Evolutionary conservation across 2,888 invertebrate species (phyloP).

Genomic region (Erynnis tages): DNA sequence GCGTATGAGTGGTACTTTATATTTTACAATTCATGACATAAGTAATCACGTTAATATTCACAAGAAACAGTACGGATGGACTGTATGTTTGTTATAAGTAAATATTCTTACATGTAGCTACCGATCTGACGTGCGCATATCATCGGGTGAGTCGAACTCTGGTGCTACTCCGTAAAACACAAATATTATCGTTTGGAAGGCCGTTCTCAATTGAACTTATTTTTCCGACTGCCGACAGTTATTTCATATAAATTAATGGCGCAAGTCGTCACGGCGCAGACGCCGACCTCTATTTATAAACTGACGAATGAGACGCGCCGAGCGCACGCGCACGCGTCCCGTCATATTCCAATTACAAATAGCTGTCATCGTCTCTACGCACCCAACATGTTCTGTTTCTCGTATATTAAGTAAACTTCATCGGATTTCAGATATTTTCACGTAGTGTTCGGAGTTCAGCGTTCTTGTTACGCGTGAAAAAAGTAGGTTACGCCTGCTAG

Average conservation of each 20-base stretch:
- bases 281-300: conserved; percentile 79
- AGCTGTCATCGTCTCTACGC: conserved; percentile 74
- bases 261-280: conserved; percentile 80
- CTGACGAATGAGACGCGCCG: conserved; percentile 80
- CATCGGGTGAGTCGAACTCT: conserved; percentile 54
- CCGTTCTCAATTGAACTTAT: conserved; percentile 76
- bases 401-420: conserved; percentile 49
- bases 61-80: conserved; percentile 11
- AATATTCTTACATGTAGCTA: conserved; percentile 35
- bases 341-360: conserved; percentile 81
- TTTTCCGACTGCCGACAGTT: conserved; percentile 81
- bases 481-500: conserved; percentile 32
- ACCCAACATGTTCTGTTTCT: conserved; percentile 55
- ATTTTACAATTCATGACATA: neutral
- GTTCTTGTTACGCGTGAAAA: conserved; percentile 24
- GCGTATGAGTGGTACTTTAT: neutral
- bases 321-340: conserved; percentile 76
- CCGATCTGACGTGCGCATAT: conserved; percentile 65
- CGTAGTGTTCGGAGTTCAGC: conserved; percentile 23
- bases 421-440: conserved; percentile 47
- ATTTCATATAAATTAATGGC: conserved; percentile 82
- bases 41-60: conserved; percentile 5
- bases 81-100: conserved; percentile 18
- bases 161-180: conserved; percentile 76
- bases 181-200: conserved; percentile 78